Evolutionary conservation across 2,888 invertebrate genomes (phyloP).

Genomic region (Parthenolecanium corni): DNA sequence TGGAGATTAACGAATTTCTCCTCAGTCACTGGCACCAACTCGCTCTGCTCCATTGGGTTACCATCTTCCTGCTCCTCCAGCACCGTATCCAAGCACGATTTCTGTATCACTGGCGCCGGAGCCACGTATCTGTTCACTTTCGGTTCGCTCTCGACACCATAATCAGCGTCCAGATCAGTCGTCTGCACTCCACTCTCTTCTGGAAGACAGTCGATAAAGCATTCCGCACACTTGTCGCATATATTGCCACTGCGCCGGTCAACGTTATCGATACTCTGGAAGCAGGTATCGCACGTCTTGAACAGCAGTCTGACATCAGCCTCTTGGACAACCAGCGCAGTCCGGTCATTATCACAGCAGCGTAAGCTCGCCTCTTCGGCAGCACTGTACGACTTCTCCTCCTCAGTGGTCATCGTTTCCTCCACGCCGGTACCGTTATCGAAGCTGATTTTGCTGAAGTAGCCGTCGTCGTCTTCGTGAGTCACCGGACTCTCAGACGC

Average conservation of each 20-base stretch:
- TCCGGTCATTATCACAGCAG: conserved; percentile 15
- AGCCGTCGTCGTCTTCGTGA: conserved; percentile 18
- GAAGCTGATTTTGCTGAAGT: conserved; percentile 22
- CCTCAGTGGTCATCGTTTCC: not conserved
- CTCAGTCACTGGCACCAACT: not conserved
- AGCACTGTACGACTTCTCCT: not conserved
- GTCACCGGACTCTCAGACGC: conserved; percentile 17
- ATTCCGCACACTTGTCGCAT: conserved; percentile 34
- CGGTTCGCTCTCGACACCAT: conserved; percentile 35
- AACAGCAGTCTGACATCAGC: conserved; percentile 5
- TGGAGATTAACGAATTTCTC: conserved; percentile 13
- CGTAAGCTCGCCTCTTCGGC: conserved; percentile 1
- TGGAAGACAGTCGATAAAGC: conserved; percentile 32
- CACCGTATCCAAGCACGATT: conserved; percentile 45
- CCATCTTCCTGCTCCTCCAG: conserved; percentile 51
- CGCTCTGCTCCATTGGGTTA: conserved; percentile 6
- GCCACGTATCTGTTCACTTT: conserved; percentile 35
- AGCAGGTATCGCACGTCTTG: conserved; percentile 30
- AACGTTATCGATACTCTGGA: conserved; percentile 32
- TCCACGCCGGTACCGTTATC: conserved; percentile 9
- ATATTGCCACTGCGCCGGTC: conserved; percentile 31
- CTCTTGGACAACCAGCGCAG: conserved; percentile 33
- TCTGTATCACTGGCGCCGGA: conserved; percentile 36
- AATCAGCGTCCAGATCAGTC: conserved; percentile 36
- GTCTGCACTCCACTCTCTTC: conserved; percentile 29